Evolutionary conservation across 2,113 vertebrate species (phyloP).

Genomic region (Lamprotornis superbus): DNA sequence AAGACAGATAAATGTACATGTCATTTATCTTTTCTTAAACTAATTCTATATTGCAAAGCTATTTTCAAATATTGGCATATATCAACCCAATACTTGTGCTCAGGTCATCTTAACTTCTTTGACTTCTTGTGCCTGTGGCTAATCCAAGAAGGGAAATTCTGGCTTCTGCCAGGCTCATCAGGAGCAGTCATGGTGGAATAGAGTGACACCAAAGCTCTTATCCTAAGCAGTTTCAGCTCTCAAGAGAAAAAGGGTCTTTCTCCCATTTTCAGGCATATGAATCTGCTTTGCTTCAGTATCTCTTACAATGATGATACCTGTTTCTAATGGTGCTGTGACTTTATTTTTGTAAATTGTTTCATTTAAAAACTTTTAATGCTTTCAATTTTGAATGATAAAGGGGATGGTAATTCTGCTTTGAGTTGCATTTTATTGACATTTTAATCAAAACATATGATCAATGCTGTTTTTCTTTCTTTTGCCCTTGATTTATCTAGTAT

Average conservation of each 20-base stretch:
- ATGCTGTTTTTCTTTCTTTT: constrained; percentile 73
- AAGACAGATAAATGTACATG: not conserved
- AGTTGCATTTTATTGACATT: constrained; percentile 33
- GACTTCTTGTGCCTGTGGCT: not conserved
- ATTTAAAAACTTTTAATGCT: not conserved
- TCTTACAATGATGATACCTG: not conserved
- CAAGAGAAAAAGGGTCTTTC: not conserved
- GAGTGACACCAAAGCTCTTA: constrained; percentile 16
- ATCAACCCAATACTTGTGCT: not conserved
- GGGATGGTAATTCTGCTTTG: not conserved
- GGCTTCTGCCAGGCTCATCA: not conserved
- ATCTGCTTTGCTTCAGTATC: not conserved
- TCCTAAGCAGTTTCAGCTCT: not conserved
- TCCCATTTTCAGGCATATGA: not conserved
- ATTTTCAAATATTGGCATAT: not conserved
- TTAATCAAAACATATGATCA: constrained; percentile 51
- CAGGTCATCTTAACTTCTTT: not conserved
- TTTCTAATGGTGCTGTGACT: not conserved
- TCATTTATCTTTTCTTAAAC: not conserved
- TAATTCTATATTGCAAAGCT: not conserved
- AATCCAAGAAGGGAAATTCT: not conserved
- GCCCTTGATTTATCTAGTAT: constrained; percentile 72
- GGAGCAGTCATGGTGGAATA: not conserved
- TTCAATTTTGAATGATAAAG: not conserved
- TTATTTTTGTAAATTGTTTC: not conserved